phyloP scores from a whole-genome alignment of 2,113 vertebrate genomes.

The Todiramphus saurophagus region DNA sequence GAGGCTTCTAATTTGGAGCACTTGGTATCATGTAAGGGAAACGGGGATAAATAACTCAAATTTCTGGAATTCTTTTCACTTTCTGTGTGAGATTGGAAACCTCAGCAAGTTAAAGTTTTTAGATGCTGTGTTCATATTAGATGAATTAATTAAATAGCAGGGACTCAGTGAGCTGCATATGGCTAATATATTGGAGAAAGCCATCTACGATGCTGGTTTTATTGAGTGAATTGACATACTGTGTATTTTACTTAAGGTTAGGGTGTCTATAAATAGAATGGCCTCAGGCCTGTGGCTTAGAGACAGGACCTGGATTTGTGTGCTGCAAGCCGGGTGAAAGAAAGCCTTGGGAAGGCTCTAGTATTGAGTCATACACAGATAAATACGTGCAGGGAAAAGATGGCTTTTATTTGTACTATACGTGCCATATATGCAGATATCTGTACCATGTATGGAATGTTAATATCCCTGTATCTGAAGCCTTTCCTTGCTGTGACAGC shows the following conservation, averaged over 20 bases:
- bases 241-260: slow-evolving; percentile 15
- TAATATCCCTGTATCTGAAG: not conserved
- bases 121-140: not conserved
- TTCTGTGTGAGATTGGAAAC: not conserved
- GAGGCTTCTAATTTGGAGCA: not conserved
- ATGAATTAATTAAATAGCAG: not conserved
- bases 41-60: not conserved
- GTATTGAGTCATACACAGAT: not conserved
- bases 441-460: not conserved
- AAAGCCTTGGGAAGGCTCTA: not conserved
- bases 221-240: not conserved
- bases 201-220: not conserved
- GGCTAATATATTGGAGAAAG: not conserved
- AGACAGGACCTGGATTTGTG: not conserved
- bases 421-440: not conserved
- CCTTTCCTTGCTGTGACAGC: not conserved
- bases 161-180: not conserved
- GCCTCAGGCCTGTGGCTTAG: not conserved
- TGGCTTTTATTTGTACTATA: not conserved
- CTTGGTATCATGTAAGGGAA: not conserved
- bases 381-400: not conserved
- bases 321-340: not conserved
- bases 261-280: slow-evolving; percentile 9
- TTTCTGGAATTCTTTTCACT: not conserved
- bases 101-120: not conserved